Evolutionary conservation across 2,797 vertebrate genomes (phyloP).

Genomic region (Oophaga sylvatica): DNA sequence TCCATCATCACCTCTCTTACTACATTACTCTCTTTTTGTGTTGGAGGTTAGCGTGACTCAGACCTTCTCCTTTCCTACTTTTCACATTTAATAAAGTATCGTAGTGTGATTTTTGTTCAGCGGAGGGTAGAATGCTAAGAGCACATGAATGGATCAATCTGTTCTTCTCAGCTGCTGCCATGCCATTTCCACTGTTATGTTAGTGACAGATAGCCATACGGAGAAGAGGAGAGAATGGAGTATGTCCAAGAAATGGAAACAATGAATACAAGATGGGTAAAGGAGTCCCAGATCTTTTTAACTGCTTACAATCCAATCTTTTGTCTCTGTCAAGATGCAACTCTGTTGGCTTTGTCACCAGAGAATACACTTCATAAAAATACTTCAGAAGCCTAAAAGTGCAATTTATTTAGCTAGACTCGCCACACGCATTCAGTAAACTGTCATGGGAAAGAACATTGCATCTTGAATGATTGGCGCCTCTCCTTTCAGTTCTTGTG

Average conservation of each 20-base stretch:
- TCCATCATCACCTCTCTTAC: conserved; percentile 45
- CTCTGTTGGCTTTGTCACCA: conserved; percentile 32
- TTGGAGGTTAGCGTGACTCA: conserved; percentile 53
- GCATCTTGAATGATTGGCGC: neutral
- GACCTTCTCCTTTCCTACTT: conserved; percentile 49
- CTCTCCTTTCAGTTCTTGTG: conserved; percentile 23
- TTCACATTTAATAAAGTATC: conserved; percentile 59
- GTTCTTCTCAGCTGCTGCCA: conserved; percentile 55
- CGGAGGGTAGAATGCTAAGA: conserved; percentile 52
- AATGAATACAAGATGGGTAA: conserved; percentile 50
- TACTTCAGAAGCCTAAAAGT: conserved; percentile 39
- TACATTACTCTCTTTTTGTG: conserved; percentile 32
- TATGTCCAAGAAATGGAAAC: conserved; percentile 51
- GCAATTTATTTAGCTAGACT: conserved; percentile 40
- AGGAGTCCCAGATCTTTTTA: conserved; percentile 50
- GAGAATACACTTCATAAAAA: conserved; percentile 33
- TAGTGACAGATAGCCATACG: conserved; percentile 58
- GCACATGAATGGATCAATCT: conserved; percentile 60
- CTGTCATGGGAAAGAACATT: conserved; percentile 34
- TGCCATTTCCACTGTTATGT: conserved; percentile 49
- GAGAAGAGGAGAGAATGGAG: conserved; percentile 56
- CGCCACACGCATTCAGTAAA: conserved; percentile 24
- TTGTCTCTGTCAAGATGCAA: conserved; percentile 33
- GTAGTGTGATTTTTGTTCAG: conserved; percentile 49
- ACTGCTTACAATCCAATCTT: conserved; percentile 54